Evolutionary conservation across 1,140 invertebrate genomes (phyloP).

Genomic region (Thereuonema tuberculata): DNA sequence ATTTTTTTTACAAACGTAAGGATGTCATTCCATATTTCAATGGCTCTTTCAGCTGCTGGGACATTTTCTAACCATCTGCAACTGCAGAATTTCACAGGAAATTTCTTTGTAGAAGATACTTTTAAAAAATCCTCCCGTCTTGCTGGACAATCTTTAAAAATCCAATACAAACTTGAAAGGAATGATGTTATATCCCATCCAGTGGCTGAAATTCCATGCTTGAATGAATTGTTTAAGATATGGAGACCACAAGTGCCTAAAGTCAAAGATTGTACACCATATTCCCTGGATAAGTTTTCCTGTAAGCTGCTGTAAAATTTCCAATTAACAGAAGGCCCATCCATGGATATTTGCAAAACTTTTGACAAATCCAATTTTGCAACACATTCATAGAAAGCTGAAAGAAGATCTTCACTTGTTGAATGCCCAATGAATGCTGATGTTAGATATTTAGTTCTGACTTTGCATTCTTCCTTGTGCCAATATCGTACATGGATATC

Average conservation of each 20-base stretch:
- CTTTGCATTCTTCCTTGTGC: background rate
- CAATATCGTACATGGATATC: background rate
- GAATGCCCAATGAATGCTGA: background rate
- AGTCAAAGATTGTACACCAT: too few relatives aligned
- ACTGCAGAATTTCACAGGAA: background rate
- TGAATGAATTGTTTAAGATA: background rate
- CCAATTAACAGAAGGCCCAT: background rate
- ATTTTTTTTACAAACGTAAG: background rate
- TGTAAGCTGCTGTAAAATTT: too few relatives aligned
- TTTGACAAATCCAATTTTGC: background rate
- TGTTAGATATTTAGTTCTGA: background rate
- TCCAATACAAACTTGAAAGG: background rate
- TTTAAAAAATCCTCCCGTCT: background rate
- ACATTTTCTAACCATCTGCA: constrained; percentile 2
- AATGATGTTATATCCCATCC: background rate
- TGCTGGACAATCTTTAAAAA: constrained; percentile 1
- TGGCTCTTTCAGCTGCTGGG: background rate
- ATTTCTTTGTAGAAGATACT: background rate
- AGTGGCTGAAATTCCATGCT: background rate
- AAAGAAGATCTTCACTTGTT: background rate
- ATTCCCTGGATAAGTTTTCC: too few relatives aligned
- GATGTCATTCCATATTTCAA: background rate
- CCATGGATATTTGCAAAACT: constrained; percentile 1
- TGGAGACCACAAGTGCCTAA: too few relatives aligned
- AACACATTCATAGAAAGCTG: background rate